Base-by-base conservation (phyloP, 2,113 vertebrate genomes). In the Ciconia maguari region DNA sequence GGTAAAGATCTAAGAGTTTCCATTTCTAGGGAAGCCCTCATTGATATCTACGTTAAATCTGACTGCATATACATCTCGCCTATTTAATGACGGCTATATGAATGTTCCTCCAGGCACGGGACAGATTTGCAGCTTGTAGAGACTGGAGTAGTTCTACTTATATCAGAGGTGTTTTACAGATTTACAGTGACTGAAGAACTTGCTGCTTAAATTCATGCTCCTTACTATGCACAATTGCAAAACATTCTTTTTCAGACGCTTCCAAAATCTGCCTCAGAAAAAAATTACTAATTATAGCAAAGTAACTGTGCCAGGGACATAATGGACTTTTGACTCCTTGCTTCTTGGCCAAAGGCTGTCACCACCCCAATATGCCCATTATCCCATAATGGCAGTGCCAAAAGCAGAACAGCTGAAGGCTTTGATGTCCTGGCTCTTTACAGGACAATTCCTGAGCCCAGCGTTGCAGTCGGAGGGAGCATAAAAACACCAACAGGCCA, bases 341-440 rank as follows among this genome's bases (percentile, higher is more conserved):
- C 34, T 93, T 57, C 84, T 90, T 74, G 74, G 66, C 70, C 87
- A 96, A 96, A 91, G 91, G 60, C 84, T 91, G 81, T 93, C 92
- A 79, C 75, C 70, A 62, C 52, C 74, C 81, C 44, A 42, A 90
- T 95, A 54, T 6, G 16, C 75, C 78, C 78, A 61, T 74, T 81
- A 93, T 52, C 58, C 72, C 74, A 9, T 54, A 44, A 54, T 0
- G 11, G 74, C 38, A 93, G 70, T 46, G 81, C 52, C 78, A 93
- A 87, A 82, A 83, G 61, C 70, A 85, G 78, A 91, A 82, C 32
- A 91, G 61, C 38, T 75, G 69, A 94, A 72, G 57, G 65, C 44
- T 93, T 65, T 61, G 44, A 82, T 19, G 42, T 34, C 25, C 21
- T 8, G 1, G 44, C 49, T 87, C 41, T 54, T 27, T 16, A 76